phyloP scores from a whole-genome alignment of 2,797 vertebrate genomes.

The Harpagifer antarcticus region DNA sequence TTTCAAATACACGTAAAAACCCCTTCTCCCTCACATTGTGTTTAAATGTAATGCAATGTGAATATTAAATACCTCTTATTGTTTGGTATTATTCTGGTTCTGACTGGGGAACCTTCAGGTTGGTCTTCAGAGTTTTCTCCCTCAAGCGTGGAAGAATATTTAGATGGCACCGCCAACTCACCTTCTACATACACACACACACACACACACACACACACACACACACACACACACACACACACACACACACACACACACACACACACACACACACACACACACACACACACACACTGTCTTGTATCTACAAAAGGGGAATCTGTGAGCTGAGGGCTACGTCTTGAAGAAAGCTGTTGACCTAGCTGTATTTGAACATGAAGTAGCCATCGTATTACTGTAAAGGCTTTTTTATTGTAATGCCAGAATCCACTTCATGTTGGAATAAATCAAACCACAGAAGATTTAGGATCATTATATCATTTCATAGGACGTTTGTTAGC shows the following conservation, averaged over 20 bases:
- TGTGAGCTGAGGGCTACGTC: not conserved
- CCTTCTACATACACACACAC: conserved; percentile 48
- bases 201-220: conserved; percentile 20
- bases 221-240: not conserved
- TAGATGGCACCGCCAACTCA: conserved; percentile 39
- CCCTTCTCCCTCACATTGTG: not conserved
- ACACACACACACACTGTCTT: not conserved
- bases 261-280: too few relatives aligned
- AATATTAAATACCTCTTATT: conserved; percentile 71
- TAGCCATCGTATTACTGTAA: too few relatives aligned
- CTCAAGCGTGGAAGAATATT: conserved; percentile 37
- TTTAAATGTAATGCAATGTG: not conserved
- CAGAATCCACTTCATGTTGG: too few relatives aligned
- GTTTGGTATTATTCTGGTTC: conserved; percentile 46
- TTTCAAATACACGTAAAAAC: not conserved
- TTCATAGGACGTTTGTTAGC: not conserved
- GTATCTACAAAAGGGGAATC: not conserved
- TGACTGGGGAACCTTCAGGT: conserved; percentile 44
- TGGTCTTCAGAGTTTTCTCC: conserved; percentile 45
- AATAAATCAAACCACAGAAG: too few relatives aligned
- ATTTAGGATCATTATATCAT: not conserved
- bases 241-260: too few relatives aligned
- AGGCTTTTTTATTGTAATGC: too few relatives aligned
- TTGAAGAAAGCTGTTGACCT: not conserved
- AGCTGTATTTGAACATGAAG: too few relatives aligned